phyloP scores from a whole-genome alignment of 2,113 vertebrate genomes.

The Channa maculata region DNA sequence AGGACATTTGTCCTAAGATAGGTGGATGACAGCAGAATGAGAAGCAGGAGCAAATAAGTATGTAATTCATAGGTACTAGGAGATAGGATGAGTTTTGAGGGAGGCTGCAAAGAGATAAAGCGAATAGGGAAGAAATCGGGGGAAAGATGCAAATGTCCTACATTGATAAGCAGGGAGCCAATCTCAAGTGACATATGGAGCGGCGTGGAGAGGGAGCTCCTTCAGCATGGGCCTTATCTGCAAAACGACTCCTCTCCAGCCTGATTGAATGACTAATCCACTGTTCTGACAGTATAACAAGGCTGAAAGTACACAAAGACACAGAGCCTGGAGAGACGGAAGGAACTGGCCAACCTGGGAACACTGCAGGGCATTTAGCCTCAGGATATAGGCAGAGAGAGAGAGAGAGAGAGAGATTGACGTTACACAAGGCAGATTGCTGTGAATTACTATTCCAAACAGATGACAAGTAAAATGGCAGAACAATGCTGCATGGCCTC shows the following conservation, averaged over 20 bases:
- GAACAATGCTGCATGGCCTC: slow-evolving; percentile 2
- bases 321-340: slow-evolving; percentile 58
- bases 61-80: slow-evolving; percentile 35
- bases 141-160: slow-evolving; percentile 72
- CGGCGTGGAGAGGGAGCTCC: slow-evolving; percentile 66
- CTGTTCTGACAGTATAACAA: slow-evolving; percentile 75
- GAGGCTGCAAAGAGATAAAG: slow-evolving; percentile 27
- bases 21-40: slow-evolving; percentile 35
- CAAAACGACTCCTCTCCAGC: slow-evolving; percentile 69
- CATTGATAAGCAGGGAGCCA: slow-evolving; percentile 67
- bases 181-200: slow-evolving; percentile 71
- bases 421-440: background rate
- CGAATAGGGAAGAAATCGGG: slow-evolving; percentile 10
- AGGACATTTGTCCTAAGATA: slow-evolving; percentile 46
- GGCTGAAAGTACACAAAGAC: slow-evolving; percentile 67
- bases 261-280: slow-evolving; percentile 83
- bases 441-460: background rate
- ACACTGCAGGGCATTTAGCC: slow-evolving; percentile 56
- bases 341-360: slow-evolving; percentile 45
- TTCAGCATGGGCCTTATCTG: slow-evolving; percentile 76
- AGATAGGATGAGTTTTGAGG: slow-evolving; percentile 34
- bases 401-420: slow-evolving; percentile 13
- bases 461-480: background rate
- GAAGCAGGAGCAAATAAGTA: slow-evolving; percentile 37
- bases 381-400: slow-evolving; percentile 23